These are phyloP conservation scores for Aphelenchoides avenae DNA, from an alignment of 1,140 invertebrate genomes.

Conservation along the genomic window DNA sequence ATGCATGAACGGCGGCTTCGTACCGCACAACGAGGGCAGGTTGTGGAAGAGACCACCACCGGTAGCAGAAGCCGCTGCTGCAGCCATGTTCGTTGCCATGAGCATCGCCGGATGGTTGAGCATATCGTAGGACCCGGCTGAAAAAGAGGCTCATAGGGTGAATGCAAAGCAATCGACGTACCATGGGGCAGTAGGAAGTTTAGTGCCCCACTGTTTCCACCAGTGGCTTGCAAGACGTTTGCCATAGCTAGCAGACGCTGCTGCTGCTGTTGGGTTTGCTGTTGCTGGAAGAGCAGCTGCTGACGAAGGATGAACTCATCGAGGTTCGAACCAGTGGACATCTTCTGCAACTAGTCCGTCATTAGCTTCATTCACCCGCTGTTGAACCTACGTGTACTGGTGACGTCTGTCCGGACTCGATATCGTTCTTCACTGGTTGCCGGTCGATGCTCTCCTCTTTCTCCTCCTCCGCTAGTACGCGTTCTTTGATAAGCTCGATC, in stretches of 20 bases:
- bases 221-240: slow-evolving; percentile 13
- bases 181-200: slow-evolving; percentile 35
- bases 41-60: slow-evolving; percentile 14
- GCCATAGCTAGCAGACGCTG: slow-evolving; percentile 37
- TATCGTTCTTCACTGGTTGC: slow-evolving; percentile 7
- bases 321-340: slow-evolving; percentile 8
- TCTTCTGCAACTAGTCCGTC: slow-evolving; percentile 5
- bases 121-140: slow-evolving; percentile 26
- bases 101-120: slow-evolving; percentile 12
- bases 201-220: neutral
- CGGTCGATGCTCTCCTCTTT: slow-evolving; percentile 10
- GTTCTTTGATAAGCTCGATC: slow-evolving; percentile 16
- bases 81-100: neutral
- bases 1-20: slow-evolving; percentile 8
- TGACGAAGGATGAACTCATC: slow-evolving; percentile 36
- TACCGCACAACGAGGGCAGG: slow-evolving; percentile 7
- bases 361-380: neutral
- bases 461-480: slow-evolving; percentile 18
- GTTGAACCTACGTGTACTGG: slow-evolving; percentile 6
- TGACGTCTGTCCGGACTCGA: slow-evolving; percentile 17
- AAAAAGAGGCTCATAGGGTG: slow-evolving; percentile 4
- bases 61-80: neutral
- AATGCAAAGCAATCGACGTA: slow-evolving; percentile 18
- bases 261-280: slow-evolving; percentile 29
- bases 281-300: slow-evolving; percentile 28